These are phyloP conservation scores for Sebastes diaconus DNA, from an alignment of 2,797 vertebrate genomes.

Conservation along the genomic window DNA sequence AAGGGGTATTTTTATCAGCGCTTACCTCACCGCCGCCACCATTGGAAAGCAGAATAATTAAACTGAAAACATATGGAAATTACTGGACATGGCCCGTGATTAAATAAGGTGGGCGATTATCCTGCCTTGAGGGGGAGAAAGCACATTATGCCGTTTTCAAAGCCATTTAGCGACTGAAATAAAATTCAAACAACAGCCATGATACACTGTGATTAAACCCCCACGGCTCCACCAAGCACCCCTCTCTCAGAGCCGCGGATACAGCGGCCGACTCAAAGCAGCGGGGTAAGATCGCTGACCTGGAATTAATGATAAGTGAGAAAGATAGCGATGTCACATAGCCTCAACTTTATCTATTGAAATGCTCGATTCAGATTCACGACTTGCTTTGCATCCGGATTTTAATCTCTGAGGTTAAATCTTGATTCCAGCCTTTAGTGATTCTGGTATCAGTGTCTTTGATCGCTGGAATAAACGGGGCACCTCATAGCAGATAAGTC, in stretches of 20 bases:
- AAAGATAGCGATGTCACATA: conserved; percentile 72
- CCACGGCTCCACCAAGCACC: conserved; percentile 42
- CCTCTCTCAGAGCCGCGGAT: conserved; percentile 53
- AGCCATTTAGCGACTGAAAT: conserved; percentile 78
- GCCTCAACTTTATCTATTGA: conserved; percentile 69
- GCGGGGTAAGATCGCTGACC: conserved; percentile 74
- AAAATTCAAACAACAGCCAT: conserved; percentile 80
- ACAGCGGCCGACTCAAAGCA: conserved; percentile 55
- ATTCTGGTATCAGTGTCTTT: conserved; percentile 55
- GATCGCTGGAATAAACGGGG: conserved; percentile 44
- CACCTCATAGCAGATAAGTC: conserved; percentile 30
- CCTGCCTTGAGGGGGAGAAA: conserved; percentile 78
- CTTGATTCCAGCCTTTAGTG: conserved; percentile 40
- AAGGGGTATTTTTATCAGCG: conserved; percentile 77
- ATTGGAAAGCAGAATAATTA: conserved; percentile 77
- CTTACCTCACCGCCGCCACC: conserved; percentile 76
- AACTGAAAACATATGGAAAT: conserved; percentile 83
- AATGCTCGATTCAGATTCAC: conserved; percentile 55
- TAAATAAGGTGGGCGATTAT: conserved; percentile 83
- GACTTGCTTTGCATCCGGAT: conserved; percentile 47
- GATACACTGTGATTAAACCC: conserved; percentile 83
- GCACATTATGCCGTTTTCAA: conserved; percentile 81
- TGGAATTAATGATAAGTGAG: conserved; percentile 78
- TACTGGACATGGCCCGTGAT: conserved; percentile 81
- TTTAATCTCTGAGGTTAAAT: conserved; percentile 45